Base-by-base conservation (phyloP, 1,140 invertebrate genomes). In the Musca domestica region DNA sequence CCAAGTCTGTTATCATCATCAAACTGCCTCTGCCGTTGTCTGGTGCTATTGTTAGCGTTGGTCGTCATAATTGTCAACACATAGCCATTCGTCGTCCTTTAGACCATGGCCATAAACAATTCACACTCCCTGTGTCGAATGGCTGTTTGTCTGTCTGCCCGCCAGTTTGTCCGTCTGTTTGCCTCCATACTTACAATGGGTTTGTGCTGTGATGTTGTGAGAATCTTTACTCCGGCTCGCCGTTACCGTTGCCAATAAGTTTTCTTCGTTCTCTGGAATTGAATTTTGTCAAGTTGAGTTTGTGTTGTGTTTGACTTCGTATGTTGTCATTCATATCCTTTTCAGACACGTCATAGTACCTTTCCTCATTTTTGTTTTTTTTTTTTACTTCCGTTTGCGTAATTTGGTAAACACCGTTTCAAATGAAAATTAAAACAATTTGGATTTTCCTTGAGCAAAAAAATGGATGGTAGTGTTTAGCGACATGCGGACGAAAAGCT, bases 61-160 rank as follows among this genome's bases (percentile, higher is more conserved):
- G 56, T 61, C 56, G 30, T 61, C 56, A 61, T 61, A 61, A 61
- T 61, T 61, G 56, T 61, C 56, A 61, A 61, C 56, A 61, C 27
- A 61, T 30, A 20, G 56, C 56, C 56, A 61, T 61, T 61, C 56
- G 56, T 61, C 56, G 41, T 61, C 56, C 34, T 61, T 30, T 41
- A 61, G 34, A 61, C 7, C 56, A 61, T 61, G 34, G 56, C 20
- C 56, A 34, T 61, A 61, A 17, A 61, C 56, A 34, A 30, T 41
- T 34, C 56, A 19, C 56, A 61, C 56, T 34, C 56, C 56, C 41
- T 34, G 56, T 61, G 30, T 34, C 20, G n/a, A 3, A 10, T 19
- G 19, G 4, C 2, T 12, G 5, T 41, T 2, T 41, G 34, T 41
- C 5, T 7, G 10, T 41, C 34, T 41, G 10, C 10, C 34, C 34